phyloP scores from a whole-genome alignment of 2,113 vertebrate genomes.

The Melospiza georgiana region DNA sequence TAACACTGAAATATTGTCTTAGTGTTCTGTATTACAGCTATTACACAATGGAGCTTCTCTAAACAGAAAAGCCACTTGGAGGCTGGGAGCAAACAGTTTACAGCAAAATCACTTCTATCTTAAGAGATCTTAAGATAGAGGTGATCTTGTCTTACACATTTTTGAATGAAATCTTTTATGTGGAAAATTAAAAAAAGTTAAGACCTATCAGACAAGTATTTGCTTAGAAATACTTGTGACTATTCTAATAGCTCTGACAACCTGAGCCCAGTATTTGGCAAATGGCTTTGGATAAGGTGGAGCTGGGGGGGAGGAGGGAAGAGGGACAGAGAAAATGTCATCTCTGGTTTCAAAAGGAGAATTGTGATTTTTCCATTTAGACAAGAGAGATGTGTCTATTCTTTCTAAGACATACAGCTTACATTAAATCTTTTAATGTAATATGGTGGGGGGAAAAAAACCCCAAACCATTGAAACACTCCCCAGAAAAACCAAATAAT shows the following conservation, averaged over 20 bases:
- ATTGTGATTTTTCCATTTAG: background rate
- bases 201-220: background rate
- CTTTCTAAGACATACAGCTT: background rate
- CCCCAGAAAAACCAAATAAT: background rate
- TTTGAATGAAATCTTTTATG: no score
- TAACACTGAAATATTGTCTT: background rate
- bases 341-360: background rate
- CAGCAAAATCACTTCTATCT: background rate
- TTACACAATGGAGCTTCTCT: background rate
- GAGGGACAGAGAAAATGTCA: background rate
- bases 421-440: background rate
- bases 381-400: background rate
- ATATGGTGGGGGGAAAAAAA: rapidly evolving
- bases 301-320: rapidly evolving
- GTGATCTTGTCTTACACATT: background rate
- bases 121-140: background rate
- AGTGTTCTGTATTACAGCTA: background rate
- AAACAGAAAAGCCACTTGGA: background rate
- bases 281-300: background rate
- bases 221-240: background rate
- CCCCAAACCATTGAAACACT: background rate
- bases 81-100: background rate
- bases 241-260: background rate
- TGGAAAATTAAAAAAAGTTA: background rate
- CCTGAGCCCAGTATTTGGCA: background rate